phyloP scores from a whole-genome alignment of 1,140 invertebrate species.

The Agrypnia vestita region DNA sequence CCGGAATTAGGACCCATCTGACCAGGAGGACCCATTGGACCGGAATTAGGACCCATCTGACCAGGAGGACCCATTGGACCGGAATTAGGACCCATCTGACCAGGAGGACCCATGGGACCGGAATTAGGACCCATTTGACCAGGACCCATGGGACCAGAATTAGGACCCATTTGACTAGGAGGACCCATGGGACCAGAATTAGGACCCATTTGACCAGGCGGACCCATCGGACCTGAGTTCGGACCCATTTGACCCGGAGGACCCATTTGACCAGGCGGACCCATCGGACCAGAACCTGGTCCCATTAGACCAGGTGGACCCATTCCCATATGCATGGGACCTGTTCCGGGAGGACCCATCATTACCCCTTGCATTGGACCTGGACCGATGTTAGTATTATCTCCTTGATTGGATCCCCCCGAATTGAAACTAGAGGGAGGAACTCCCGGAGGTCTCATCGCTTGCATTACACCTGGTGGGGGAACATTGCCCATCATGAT shows the following conservation, averaged over 20 bases:
- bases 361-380: constrained; percentile 28
- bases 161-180: constrained; percentile 23
- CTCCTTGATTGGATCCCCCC: not conserved
- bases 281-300: constrained; percentile 22
- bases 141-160: constrained; percentile 23
- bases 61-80: constrained; percentile 48
- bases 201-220: constrained; percentile 36
- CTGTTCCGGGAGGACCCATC: constrained; percentile 63
- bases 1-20: constrained; percentile 18
- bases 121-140: constrained; percentile 46
- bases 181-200: constrained; percentile 59
- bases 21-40: constrained; percentile 47
- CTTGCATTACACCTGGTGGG: constrained; percentile 14
- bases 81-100: constrained; percentile 21
- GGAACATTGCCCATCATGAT: constrained; percentile 35
- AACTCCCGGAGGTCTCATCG: constrained; percentile 13
- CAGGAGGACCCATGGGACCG: constrained; percentile 46
- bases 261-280: constrained; percentile 51
- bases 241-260: constrained; percentile 35
- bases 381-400: constrained; percentile 13
- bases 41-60: constrained; percentile 28
- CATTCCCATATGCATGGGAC: constrained; percentile 44
- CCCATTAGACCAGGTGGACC: constrained; percentile 48
- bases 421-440: constrained; percentile 9
- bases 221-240: constrained; percentile 5